Conservation (phyloP, 2,113 vertebrate species). For the Pseudonaja textilis region DNA sequence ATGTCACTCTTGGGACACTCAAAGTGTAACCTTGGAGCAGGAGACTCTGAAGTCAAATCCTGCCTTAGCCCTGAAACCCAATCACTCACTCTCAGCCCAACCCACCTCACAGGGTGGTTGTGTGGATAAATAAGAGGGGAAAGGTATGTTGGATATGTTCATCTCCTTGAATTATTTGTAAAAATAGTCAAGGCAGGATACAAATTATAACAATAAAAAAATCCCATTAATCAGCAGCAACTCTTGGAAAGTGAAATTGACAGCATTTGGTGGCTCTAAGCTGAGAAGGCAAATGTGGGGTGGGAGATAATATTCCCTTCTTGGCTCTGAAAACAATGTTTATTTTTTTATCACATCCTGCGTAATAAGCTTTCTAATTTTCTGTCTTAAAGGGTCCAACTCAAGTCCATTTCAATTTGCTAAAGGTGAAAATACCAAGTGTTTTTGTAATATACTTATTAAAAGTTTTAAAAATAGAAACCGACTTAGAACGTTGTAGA, state of each 20-base stretch:
- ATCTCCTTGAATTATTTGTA: neutral
- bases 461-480: neutral
- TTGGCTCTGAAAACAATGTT: neutral
- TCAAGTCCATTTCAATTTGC: neutral
- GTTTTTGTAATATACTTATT: neutral
- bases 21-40: neutral
- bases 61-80: neutral
- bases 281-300: neutral
- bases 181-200: neutral
- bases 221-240: neutral
- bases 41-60: neutral
- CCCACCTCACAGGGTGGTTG: neutral
- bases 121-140: neutral
- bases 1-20: neutral
- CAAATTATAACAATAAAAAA: neutral
- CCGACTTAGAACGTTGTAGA: neutral
- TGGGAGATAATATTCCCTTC: neutral
- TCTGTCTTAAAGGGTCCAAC: neutral
- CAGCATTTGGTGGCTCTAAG: neutral
- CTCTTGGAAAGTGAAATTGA: neutral
- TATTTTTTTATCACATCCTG: neutral
- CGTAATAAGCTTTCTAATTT: neutral
- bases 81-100: neutral
- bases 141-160: neutral
- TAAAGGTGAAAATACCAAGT: neutral